Conservation (phyloP, 2,113 vertebrate genomes). For the Paramisgurnus dabryanus region DNA sequence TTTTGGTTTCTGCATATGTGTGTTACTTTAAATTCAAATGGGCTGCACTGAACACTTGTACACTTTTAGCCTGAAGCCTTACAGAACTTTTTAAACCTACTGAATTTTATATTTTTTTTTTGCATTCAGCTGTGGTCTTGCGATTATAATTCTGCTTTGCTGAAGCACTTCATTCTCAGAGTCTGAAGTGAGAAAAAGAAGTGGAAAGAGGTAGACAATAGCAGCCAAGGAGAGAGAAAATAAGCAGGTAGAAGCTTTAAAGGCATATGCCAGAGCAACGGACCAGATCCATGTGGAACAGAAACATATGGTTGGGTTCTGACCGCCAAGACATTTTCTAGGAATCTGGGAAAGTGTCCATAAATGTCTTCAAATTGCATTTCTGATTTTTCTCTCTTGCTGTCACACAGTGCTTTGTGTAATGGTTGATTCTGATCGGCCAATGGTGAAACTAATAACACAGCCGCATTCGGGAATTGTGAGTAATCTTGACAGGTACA, state of each 20-base stretch:
- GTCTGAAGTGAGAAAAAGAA: neutral
- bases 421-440: too few species aligned
- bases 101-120: too few species aligned
- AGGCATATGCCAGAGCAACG: conserved; percentile 62
- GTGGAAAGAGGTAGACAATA: neutral
- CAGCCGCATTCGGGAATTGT: too few species aligned
- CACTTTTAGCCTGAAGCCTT: too few species aligned
- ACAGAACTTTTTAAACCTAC: too few species aligned
- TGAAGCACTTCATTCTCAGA: neutral
- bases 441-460: too few species aligned
- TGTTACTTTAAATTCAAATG: too few species aligned
- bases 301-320: conserved; percentile 66
- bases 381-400: too few species aligned
- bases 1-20: too few species aligned
- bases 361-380: neutral
- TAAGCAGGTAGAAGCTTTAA: conserved; percentile 62
- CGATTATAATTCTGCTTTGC: neutral
- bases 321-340: conserved; percentile 36
- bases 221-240: conserved; percentile 42
- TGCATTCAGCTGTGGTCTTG: neutral
- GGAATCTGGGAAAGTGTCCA: neutral
- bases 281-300: conserved; percentile 66
- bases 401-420: too few species aligned
- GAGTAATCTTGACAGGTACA: too few species aligned
- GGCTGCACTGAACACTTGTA: too few species aligned